Percentiles rank a stretch among this genome's conserved stretches.
Conservation (phyloP, 2,797 vertebrate genomes). For the Netta rufina region DNA sequence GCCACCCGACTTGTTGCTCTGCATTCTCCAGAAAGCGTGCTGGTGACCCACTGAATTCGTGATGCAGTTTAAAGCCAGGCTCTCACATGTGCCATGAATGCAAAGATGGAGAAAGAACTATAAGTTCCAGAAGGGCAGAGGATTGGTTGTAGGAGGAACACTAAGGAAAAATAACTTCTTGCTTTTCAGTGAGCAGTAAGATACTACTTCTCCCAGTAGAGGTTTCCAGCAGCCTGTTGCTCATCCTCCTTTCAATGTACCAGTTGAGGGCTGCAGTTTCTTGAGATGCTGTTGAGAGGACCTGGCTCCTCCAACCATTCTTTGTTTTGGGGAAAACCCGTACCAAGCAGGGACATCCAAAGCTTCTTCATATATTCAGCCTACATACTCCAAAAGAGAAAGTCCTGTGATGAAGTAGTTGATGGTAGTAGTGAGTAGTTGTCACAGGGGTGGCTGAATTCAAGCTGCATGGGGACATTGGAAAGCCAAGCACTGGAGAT, state of each 20-base stretch:
- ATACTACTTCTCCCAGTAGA: background rate
- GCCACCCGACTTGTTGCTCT: background rate
- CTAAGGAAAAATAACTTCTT: background rate
- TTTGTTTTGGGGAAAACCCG: background rate
- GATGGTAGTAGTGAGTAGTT: background rate
- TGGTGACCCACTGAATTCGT: background rate
- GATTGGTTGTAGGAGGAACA: background rate
- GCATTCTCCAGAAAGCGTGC: background rate
- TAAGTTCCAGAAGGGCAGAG: background rate
- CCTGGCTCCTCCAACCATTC: background rate
- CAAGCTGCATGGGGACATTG: background rate
- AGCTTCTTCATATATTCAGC: background rate
- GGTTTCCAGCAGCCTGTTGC: background rate
- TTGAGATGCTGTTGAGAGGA: accelerated
- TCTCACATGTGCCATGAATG: background rate
- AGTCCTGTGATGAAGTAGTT: background rate
- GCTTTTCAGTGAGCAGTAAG: background rate
- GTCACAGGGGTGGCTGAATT: background rate
- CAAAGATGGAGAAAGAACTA: background rate
- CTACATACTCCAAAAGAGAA: background rate
- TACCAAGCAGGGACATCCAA: background rate
- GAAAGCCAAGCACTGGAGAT: background rate
- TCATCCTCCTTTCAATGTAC: background rate
- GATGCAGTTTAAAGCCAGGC: background rate
- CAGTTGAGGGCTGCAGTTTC: background rate